Evolutionary conservation across 2,888 invertebrate genomes (phyloP).

Genomic region (Hermaeophaga mercurialis): DNA sequence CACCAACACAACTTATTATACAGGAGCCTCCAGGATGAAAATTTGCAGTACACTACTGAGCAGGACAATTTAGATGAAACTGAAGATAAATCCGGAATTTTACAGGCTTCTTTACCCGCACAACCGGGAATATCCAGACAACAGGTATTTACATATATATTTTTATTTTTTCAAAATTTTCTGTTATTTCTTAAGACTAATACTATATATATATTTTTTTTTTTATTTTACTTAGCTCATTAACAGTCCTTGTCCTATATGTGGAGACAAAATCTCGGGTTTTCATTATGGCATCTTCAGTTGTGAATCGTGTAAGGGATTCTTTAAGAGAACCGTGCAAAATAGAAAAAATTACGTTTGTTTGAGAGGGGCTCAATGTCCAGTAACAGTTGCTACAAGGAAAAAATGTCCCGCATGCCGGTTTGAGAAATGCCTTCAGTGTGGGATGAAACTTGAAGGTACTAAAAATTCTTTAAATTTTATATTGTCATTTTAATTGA

Average conservation of each 20-base stretch:
- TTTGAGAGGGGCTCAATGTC: constrained; percentile 86
- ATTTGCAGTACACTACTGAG: constrained; percentile 47
- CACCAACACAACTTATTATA: constrained; percentile 64
- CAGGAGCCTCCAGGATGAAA: constrained; percentile 58
- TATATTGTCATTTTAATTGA: too few relatives aligned
- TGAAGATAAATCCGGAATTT: constrained; percentile 60
- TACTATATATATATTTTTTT: not conserved
- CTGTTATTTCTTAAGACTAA: too few relatives aligned
- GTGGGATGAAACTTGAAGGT: constrained; percentile 97
- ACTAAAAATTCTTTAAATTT: constrained; percentile 24
- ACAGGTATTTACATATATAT: constrained; percentile 56
- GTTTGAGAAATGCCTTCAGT: constrained; percentile 92
- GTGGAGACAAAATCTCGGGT: constrained; percentile 94
- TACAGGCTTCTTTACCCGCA: constrained; percentile 62
- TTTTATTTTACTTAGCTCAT: constrained; percentile 64
- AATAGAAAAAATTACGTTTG: constrained; percentile 97
- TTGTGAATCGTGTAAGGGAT: constrained; percentile 97
- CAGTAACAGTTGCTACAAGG: constrained; percentile 88
- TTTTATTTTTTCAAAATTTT: not conserved
- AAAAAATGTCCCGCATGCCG: constrained; percentile 98
- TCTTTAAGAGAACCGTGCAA: constrained; percentile 98
- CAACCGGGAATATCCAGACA: constrained; percentile 84
- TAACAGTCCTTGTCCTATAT: constrained; percentile 93
- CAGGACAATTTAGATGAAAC: constrained; percentile 56
- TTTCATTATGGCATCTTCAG: constrained; percentile 99